Evolutionary conservation across 2,113 vertebrate species (phyloP).

Genomic region (Patagioenas fasciata): DNA sequence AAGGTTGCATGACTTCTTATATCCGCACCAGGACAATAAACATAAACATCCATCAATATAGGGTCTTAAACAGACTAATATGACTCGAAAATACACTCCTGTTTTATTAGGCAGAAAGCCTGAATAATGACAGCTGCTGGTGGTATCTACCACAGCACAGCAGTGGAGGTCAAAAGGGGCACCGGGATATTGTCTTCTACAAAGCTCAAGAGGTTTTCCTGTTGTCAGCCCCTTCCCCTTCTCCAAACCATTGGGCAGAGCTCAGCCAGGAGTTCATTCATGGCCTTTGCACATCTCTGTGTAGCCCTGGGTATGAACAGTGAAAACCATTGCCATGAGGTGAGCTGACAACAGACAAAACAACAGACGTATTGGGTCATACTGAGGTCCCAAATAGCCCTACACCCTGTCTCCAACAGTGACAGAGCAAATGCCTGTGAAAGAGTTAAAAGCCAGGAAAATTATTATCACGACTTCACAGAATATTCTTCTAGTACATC

Average conservation of each 20-base stretch:
- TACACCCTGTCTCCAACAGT: neutral
- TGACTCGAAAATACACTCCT: neutral
- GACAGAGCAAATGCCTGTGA: neutral
- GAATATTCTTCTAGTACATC: neutral
- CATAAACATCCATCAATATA: neutral
- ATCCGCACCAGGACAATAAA: neutral
- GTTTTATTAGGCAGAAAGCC: neutral
- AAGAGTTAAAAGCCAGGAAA: neutral
- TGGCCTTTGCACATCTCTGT: neutral
- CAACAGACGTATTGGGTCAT: neutral
- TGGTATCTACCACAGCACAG: neutral
- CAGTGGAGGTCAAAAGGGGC: neutral
- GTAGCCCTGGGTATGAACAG: neutral
- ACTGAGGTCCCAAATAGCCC: neutral
- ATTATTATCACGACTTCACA: neutral
- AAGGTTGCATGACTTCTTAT: neutral
- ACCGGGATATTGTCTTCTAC: neutral
- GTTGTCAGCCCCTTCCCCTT: neutral
- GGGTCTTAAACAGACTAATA: neutral
- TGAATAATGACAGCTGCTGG: neutral
- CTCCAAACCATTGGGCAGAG: neutral
- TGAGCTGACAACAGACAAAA: neutral
- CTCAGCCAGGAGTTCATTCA: neutral
- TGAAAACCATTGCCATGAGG: neutral
- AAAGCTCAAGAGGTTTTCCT: neutral